A percentile compares a stretch with the other conserved stretches of the same genome.
These are phyloP conservation scores for Zaprionus gabonicus DNA, from an alignment of 1,140 invertebrate species.

Conservation along the genomic window DNA sequence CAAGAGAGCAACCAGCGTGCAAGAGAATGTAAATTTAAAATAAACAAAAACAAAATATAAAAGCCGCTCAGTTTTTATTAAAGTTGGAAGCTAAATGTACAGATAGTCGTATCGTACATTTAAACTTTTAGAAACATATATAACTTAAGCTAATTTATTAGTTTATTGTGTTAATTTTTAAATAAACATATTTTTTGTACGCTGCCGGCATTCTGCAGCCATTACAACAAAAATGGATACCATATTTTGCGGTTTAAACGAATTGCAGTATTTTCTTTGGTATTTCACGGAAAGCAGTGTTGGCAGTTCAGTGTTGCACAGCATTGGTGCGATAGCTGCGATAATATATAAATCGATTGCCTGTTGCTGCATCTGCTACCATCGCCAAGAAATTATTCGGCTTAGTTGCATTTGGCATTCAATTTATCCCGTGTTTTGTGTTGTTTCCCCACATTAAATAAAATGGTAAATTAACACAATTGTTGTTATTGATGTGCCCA, in stretches of 20 bases:
- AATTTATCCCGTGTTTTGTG: slow-evolving; percentile 71
- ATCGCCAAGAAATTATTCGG: slow-evolving; percentile 45
- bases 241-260: neutral
- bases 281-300: neutral
- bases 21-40: slow-evolving; percentile 49
- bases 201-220: neutral
- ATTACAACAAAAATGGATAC: neutral
- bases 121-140: too few species aligned
- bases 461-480: slow-evolving; percentile 61
- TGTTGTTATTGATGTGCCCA: slow-evolving; percentile 9
- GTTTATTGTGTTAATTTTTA: neutral
- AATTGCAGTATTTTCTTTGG: neutral
- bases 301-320: neutral
- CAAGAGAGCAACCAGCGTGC: slow-evolving; percentile 29
- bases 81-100: neutral
- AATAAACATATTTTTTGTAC: too few species aligned
- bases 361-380: neutral
- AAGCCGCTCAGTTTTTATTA: neutral
- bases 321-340: slow-evolving; percentile 7
- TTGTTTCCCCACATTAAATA: slow-evolving; percentile 60
- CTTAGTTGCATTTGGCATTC: slow-evolving; percentile 53
- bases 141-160: neutral
- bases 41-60: slow-evolving; percentile 28
- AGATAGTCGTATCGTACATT: too few species aligned
- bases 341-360: slow-evolving; percentile 21